Evolutionary conservation across 2,797 vertebrate species (phyloP).

Genomic region (Myiotriccus ornatus): DNA sequence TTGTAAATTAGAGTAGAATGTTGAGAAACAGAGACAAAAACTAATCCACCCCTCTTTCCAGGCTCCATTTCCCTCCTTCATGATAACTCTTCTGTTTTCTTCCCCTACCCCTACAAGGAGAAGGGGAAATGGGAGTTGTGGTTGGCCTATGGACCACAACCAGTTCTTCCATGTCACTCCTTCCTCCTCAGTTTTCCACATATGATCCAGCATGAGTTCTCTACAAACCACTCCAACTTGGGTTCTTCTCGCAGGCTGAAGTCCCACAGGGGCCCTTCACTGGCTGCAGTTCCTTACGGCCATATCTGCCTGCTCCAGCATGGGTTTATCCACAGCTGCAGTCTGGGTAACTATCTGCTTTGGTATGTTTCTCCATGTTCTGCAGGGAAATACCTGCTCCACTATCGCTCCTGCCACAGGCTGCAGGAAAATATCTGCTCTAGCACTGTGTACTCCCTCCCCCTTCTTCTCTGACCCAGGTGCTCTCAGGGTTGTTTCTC

Average conservation of each 20-base stretch:
- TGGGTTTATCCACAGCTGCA: neutral
- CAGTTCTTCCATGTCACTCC: neutral
- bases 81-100: neutral
- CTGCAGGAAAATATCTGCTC: neutral
- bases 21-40: neutral
- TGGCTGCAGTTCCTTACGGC: neutral
- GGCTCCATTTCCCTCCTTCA: neutral
- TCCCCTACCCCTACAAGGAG: neutral
- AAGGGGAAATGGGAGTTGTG: neutral
- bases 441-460: neutral
- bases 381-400: neutral
- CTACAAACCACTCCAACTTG: no score
- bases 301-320: rapidly evolving
- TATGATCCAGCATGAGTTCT: neutral
- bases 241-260: neutral
- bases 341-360: neutral
- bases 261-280: neutral
- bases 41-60: neutral
- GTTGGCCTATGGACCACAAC: neutral
- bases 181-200: neutral
- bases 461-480: rapidly evolving
- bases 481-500: rapidly evolving
- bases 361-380: neutral
- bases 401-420: neutral
- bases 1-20: neutral